Conservation (phyloP, 2,113 vertebrate species). For the Thunnus thynnus region DNA sequence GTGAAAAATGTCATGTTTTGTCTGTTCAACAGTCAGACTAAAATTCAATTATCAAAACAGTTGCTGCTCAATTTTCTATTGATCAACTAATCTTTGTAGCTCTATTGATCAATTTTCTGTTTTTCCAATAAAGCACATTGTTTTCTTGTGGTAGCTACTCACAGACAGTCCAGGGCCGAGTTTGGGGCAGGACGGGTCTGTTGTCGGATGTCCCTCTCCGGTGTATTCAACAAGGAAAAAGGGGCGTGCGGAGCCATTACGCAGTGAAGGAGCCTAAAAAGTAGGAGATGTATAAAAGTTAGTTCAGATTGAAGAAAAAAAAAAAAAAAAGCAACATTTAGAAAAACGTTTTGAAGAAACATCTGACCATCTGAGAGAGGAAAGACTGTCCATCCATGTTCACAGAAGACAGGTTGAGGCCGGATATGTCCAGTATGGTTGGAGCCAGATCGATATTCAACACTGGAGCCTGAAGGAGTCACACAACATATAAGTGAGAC, state of each 20-base stretch:
- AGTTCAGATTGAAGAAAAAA: not conserved
- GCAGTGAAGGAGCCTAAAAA: conserved; percentile 78
- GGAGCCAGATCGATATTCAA: conserved; percentile 86
- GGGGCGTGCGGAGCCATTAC: conserved; percentile 77
- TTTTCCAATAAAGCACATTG: too few species aligned
- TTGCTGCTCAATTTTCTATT: not conserved
- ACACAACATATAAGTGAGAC: not conserved
- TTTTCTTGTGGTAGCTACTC: conserved; percentile 51
- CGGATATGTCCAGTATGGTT: conserved; percentile 86
- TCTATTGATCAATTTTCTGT: not conserved
- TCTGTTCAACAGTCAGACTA: too few species aligned
- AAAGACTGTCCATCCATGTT: conserved; percentile 86
- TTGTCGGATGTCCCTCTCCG: conserved; percentile 78
- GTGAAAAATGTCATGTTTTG: too few species aligned
- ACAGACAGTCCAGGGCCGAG: conserved; percentile 85
- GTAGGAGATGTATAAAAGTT: not conserved
- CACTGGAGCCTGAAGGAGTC: conserved; percentile 77
- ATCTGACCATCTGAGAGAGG: conserved; percentile 84
- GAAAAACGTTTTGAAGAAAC: not conserved
- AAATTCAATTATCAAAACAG: too few species aligned
- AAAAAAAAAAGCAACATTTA: not conserved
- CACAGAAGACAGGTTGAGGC: conserved; percentile 74
- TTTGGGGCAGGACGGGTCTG: conserved; percentile 83
- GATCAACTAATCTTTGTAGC: not conserved
- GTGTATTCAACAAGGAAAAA: conserved; percentile 86